Percentiles rank a stretch among this genome's conserved stretches.
Conservation (phyloP, 2,113 vertebrate genomes). For the Scolopax mira region DNA sequence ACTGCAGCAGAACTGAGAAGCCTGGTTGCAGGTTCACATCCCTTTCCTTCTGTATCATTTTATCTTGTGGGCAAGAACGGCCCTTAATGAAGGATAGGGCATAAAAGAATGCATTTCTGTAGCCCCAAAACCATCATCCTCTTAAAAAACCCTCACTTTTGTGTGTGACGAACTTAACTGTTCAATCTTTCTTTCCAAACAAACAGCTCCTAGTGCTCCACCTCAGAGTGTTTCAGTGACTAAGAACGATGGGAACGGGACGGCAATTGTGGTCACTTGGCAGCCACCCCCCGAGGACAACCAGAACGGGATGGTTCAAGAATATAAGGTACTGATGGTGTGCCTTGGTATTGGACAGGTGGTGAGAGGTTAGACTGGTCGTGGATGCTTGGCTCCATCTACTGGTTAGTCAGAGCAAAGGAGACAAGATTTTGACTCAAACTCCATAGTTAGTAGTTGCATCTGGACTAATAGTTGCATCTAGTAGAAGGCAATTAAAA, state of each 20-base stretch:
- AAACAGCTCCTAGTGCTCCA: constrained; percentile 90
- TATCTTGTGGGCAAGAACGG: background rate
- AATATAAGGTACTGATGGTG: constrained; percentile 88
- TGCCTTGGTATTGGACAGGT: background rate
- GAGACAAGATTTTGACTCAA: background rate
- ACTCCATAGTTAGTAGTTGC: background rate
- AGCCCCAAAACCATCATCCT: background rate
- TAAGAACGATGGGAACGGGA: constrained; percentile 93
- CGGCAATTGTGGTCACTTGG: constrained; percentile 92
- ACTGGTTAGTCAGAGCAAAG: constrained; percentile 62
- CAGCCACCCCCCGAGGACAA: constrained; percentile 93
- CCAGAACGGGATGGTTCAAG: constrained; percentile 93
- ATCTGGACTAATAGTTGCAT: background rate
- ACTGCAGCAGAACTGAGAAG: background rate
- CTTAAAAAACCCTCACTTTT: background rate
- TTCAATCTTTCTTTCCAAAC: constrained; percentile 24
- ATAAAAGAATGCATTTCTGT: background rate
- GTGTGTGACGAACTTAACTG: accelerated
- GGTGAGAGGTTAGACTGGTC: background rate
- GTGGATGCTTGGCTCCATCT: constrained; percentile 87
- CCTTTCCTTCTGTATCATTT: background rate
- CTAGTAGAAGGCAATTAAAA: constrained; percentile 24
- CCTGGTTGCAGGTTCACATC: background rate
- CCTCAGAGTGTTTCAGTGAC: constrained; percentile 90
- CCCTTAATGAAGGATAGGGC: background rate